Conservation (phyloP, 2,113 vertebrate species). For the Plestiodon gilberti region DNA sequence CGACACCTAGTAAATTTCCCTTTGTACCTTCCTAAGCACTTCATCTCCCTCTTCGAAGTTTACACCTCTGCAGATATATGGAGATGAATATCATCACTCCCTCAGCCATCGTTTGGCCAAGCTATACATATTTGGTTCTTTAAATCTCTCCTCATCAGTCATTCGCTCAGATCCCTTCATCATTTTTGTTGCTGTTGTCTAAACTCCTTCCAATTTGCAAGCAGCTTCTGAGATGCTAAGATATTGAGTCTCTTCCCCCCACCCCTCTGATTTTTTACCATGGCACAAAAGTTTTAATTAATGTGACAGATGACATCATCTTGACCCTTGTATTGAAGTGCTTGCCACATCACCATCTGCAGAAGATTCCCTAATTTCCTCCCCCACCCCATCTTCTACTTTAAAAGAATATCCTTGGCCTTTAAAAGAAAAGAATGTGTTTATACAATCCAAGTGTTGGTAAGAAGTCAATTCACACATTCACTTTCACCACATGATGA, state of each 20-base stretch:
- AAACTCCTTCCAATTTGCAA: conserved; percentile 31
- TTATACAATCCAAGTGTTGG: background rate
- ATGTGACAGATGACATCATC: background rate
- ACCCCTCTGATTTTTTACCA: background rate
- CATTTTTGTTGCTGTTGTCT: conserved; percentile 59
- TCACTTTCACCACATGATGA: background rate
- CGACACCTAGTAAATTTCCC: conserved; percentile 61
- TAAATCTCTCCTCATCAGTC: conserved; percentile 56
- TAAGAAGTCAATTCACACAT: background rate
- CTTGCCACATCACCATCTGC: background rate
- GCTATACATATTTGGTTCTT: conserved; percentile 49
- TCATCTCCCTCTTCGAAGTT: conserved; percentile 58
- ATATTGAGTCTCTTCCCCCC: background rate
- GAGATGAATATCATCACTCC: conserved; percentile 52
- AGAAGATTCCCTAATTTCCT: background rate
- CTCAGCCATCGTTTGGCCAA: conserved; percentile 41
- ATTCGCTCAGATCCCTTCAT: conserved; percentile 39
- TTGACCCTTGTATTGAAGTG: background rate
- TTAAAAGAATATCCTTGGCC: background rate
- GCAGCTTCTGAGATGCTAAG: conserved; percentile 18
- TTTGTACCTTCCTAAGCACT: conserved; percentile 63
- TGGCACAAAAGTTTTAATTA: background rate
- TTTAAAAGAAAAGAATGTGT: background rate
- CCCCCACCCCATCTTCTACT: background rate
- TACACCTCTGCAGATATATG: conserved; percentile 55